Conservation (phyloP, 2,113 vertebrate species). For the Machaerirhynchus nigripectus region DNA sequence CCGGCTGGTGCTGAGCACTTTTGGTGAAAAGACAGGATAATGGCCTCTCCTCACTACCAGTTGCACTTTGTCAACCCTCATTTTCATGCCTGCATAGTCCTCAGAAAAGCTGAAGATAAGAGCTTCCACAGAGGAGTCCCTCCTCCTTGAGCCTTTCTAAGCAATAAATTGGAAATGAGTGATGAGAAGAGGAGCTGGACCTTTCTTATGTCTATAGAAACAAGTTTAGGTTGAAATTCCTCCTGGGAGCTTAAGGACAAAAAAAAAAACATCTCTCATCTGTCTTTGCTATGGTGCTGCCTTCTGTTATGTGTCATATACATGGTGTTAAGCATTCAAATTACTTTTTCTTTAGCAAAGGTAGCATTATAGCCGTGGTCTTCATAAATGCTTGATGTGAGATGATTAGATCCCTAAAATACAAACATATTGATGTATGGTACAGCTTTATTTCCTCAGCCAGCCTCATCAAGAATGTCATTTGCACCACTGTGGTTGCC, state of each 20-base stretch:
- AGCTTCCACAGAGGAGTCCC: not conserved
- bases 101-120: not conserved
- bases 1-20: not conserved
- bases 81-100: not conserved
- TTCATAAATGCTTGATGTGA: not conserved
- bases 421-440: not conserved
- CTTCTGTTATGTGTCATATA: not conserved
- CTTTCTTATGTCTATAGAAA: not conserved
- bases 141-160: not conserved
- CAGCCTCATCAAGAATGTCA: not conserved
- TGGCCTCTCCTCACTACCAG: not conserved
- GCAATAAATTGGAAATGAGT: not conserved
- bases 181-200: not conserved
- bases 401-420: slow-evolving; percentile 31
- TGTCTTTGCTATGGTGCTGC: not conserved
- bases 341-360: not conserved
- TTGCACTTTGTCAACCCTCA: not conserved
- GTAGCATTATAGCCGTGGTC: not conserved
- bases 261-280: not conserved
- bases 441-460: not conserved
- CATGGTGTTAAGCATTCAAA: not conserved
- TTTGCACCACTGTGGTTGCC: slow-evolving; percentile 10
- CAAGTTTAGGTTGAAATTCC: not conserved
- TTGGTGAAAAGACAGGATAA: not conserved
- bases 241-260: not conserved